These are phyloP conservation scores for Mimumesa dahlbomi DNA, from an alignment of 2,888 invertebrate genomes.

Conservation along the genomic window DNA sequence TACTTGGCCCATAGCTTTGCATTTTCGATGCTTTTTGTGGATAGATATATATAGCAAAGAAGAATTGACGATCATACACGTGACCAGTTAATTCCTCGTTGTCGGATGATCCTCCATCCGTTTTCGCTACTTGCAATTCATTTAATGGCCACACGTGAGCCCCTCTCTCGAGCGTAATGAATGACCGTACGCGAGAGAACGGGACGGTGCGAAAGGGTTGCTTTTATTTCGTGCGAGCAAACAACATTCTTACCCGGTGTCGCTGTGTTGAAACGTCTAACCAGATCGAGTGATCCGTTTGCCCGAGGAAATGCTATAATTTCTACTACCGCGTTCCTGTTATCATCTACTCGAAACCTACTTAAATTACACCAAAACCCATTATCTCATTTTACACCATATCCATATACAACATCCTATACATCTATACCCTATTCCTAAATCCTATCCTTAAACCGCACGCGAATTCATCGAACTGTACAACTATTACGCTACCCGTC, in stretches of 20 bases:
- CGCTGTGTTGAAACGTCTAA: slow-evolving; percentile 1
- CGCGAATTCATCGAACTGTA: too few relatives aligned
- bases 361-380: background rate
- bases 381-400: background rate
- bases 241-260: slow-evolving; percentile 24
- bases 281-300: background rate
- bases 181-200: slow-evolving; percentile 56
- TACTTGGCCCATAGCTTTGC: too few relatives aligned
- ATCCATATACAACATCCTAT: background rate
- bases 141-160: slow-evolving; percentile 65
- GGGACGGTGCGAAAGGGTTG: slow-evolving; percentile 30
- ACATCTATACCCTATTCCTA: slow-evolving; percentile 12
- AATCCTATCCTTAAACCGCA: background rate
- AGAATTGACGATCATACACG: too few relatives aligned
- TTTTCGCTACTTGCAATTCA: slow-evolving; percentile 69
- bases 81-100: too few relatives aligned
- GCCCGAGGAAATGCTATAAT: background rate
- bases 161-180: slow-evolving; percentile 60
- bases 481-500: too few relatives aligned
- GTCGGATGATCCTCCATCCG: too few relatives aligned
- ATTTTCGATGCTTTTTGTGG: too few relatives aligned
- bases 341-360: background rate
- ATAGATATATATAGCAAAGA: too few relatives aligned
- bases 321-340: too few relatives aligned
- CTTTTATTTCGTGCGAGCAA: slow-evolving; percentile 7